Conservation (phyloP, 2,888 invertebrate species). For the Drosophila tripunctata region DNA sequence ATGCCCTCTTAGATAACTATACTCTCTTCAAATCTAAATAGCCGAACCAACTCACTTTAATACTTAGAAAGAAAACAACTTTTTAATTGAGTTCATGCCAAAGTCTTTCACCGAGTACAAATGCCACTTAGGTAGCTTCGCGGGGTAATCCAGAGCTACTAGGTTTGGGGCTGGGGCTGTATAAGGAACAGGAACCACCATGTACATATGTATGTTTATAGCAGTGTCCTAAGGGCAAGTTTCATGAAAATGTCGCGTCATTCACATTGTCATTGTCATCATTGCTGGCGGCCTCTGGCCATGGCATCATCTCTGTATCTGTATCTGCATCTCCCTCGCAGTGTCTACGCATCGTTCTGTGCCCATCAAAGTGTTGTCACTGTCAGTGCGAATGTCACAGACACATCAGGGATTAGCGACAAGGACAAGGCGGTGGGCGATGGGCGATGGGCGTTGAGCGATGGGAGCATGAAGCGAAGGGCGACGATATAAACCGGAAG, state of each 20-base stretch:
- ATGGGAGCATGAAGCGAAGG: neutral
- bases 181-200: neutral
- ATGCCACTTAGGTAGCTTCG: slow-evolving; percentile 51
- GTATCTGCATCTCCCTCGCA: slow-evolving; percentile 4
- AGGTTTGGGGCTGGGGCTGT: neutral
- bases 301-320: slow-evolving; percentile 36
- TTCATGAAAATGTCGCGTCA: slow-evolving; percentile 58
- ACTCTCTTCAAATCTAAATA: no score
- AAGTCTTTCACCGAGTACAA: slow-evolving; percentile 8
- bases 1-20: no score
- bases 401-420: slow-evolving; percentile 84
- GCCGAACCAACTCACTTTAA: neutral
- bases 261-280: slow-evolving; percentile 53
- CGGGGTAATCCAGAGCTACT: slow-evolving; percentile 7
- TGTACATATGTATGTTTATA: no score
- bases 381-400: slow-evolving; percentile 83
- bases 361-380: slow-evolving; percentile 84
- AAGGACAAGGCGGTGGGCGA: slow-evolving; percentile 42
- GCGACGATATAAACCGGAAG: slow-evolving; percentile 16
- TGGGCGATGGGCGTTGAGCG: slow-evolving; percentile 25
- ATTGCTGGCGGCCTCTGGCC: slow-evolving; percentile 30
- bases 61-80: slow-evolving; percentile 19
- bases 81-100: slow-evolving; percentile 65
- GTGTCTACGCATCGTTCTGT: slow-evolving; percentile 25
- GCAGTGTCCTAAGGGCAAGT: slow-evolving; percentile 20